Conservation (phyloP, 1,140 invertebrate species). For the Hetaerina americana region DNA sequence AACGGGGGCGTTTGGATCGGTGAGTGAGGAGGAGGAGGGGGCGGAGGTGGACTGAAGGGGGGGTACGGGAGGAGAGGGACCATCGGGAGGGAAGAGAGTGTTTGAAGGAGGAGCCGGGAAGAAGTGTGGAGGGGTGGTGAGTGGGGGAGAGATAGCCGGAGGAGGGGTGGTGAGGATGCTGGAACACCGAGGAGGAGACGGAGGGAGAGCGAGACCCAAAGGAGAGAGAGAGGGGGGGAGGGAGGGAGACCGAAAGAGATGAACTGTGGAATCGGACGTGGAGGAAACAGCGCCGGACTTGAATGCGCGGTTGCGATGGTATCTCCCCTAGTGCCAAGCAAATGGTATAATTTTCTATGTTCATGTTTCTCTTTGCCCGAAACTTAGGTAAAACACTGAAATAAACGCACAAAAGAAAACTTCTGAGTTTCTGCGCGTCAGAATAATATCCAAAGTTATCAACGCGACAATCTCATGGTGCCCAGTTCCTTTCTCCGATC, state of each 20-base stretch:
- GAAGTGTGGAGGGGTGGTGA: slow-evolving; percentile 24
- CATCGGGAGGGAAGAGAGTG: slow-evolving; percentile 17
- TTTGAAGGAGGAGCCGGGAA: not conserved
- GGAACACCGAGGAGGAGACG: slow-evolving; percentile 27
- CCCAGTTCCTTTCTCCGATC: too few relatives aligned
- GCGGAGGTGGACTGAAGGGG: slow-evolving; percentile 13
- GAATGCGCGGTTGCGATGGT: too few relatives aligned
- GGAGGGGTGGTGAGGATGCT: slow-evolving; percentile 35
- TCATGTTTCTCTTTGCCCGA: too few relatives aligned
- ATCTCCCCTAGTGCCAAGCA: too few relatives aligned
- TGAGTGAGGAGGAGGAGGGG: slow-evolving; percentile 6
- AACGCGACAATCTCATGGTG: too few relatives aligned
- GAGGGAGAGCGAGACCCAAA: slow-evolving; percentile 22
- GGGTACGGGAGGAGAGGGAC: slow-evolving; percentile 25
- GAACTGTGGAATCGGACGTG: not conserved
- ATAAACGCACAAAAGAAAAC: too few relatives aligned
- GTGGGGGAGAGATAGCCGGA: slow-evolving; percentile 15
- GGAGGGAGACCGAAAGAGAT: not conserved
- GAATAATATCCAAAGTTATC: too few relatives aligned
- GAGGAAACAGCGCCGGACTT: too few relatives aligned
- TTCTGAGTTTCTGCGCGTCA: too few relatives aligned
- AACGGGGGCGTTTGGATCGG: slow-evolving; percentile 2
- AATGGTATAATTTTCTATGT: too few relatives aligned
- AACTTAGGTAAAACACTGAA: too few relatives aligned
- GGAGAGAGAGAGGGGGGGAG: not conserved